Percentiles rank a stretch among this genome's conserved stretches.
Evolutionary conservation across 2,888 invertebrate genomes (phyloP).

Genomic region (Pollenia labialis): DNA sequence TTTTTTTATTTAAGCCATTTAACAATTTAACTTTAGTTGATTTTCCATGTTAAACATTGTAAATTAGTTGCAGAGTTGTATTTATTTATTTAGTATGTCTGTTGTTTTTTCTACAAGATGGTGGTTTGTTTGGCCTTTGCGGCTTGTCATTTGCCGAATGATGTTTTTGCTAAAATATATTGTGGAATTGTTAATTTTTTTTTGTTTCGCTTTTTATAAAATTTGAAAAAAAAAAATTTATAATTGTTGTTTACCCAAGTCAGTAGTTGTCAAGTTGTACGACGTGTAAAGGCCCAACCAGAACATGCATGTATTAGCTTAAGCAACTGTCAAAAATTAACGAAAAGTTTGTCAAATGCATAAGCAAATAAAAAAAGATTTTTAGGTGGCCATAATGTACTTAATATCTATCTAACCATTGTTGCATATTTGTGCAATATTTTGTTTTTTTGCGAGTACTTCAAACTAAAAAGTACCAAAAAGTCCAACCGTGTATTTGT

Average conservation of each 20-base stretch:
- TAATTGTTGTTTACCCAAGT: conserved; percentile 38
- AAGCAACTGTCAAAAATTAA: too few species aligned
- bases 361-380: too few species aligned
- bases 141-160: neutral
- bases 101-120: conserved; percentile 29
- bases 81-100: conserved; percentile 1
- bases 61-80: conserved; percentile 22
- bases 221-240: neutral
- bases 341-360: too few species aligned
- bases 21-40: conserved; percentile 33
- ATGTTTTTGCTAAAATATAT: neutral
- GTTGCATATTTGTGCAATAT: too few species aligned
- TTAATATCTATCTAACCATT: too few species aligned
- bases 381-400: too few species aligned
- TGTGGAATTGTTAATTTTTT: neutral
- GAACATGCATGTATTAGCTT: too few species aligned
- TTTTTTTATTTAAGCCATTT: neutral
- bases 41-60: conserved; percentile 38
- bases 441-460: too few species aligned
- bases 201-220: conserved; percentile 14
- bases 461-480: too few species aligned
- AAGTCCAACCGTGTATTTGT: too few species aligned
- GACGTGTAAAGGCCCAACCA: neutral
- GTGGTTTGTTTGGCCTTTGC: conserved; percentile 12
- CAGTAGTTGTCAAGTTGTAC: conserved; percentile 1